Conservation (phyloP, 2,888 invertebrate species). For the Habrosyne pyritoides region DNA sequence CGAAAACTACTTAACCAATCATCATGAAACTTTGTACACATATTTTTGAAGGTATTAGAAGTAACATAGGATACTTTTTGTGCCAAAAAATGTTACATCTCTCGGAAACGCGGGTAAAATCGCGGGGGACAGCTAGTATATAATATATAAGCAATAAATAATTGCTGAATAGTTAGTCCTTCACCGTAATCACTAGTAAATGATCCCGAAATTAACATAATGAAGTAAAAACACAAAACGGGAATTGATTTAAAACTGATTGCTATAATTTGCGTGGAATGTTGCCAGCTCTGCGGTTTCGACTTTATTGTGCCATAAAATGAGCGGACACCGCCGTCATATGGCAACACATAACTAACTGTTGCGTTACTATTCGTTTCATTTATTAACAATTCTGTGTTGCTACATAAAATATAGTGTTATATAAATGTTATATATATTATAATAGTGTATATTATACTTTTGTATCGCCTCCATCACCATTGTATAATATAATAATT, state of each 20-base stretch:
- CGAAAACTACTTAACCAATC: no score
- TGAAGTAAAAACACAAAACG: neutral
- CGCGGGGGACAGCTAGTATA: neutral
- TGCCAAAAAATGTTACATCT: no score
- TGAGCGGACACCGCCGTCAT: constrained; percentile 4
- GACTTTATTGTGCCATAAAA: constrained; percentile 10
- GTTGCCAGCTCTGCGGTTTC: constrained; percentile 10
- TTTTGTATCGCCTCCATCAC: no score
- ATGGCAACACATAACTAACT: constrained; percentile 4
- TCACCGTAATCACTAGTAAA: neutral
- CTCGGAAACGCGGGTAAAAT: no score
- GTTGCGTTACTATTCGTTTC: neutral
- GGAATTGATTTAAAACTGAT: constrained; percentile 7
- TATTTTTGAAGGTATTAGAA: no score
- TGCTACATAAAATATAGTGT: neutral
- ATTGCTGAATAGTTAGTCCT: neutral
- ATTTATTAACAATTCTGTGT: neutral
- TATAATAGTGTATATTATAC: no score
- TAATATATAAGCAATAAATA: neutral
- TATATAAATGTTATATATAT: no score
- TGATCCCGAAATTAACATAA: neutral
- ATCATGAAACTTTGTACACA: no score
- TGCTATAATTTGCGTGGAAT: constrained; percentile 1
- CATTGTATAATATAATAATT: no score
- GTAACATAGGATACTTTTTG: no score